These are phyloP conservation scores for Apeira syringaria DNA, from an alignment of 2,888 invertebrate species.

Conservation along the genomic window DNA sequence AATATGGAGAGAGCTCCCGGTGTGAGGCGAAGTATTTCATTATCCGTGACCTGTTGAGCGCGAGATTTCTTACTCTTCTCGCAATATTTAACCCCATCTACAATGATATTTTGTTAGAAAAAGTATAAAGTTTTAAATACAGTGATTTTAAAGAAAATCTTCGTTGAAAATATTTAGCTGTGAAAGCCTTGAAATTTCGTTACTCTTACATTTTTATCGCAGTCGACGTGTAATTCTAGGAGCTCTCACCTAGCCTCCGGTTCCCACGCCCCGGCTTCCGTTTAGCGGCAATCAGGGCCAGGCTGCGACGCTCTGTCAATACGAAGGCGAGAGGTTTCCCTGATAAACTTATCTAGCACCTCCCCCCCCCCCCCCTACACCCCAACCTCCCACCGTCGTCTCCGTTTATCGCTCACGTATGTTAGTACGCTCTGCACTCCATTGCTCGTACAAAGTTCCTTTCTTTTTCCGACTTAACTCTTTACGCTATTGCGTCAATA, in stretches of 20 bases:
- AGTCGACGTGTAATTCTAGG: slow-evolving; percentile 52
- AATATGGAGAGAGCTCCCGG: slow-evolving; percentile 70
- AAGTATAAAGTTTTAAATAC: slow-evolving; percentile 22
- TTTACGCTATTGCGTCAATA: slow-evolving; percentile 46
- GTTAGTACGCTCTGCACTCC: slow-evolving; percentile 56
- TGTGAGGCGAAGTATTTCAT: slow-evolving; percentile 70
- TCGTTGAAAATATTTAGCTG: slow-evolving; percentile 5
- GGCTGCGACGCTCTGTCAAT: slow-evolving; percentile 80
- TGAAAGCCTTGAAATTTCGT: slow-evolving; percentile 25
- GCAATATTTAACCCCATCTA: slow-evolving; percentile 47
- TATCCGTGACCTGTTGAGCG: slow-evolving; percentile 79
- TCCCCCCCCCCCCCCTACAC: slow-evolving; percentile 43
- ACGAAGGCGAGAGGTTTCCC: slow-evolving; percentile 79
- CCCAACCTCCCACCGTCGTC: slow-evolving; percentile 49
- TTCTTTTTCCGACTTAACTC: slow-evolving; percentile 49
- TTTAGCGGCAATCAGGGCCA: slow-evolving; percentile 78
- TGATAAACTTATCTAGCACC: slow-evolving; percentile 79
- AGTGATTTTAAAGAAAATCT: slow-evolving; percentile 13
- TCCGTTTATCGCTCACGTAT: slow-evolving; percentile 76
- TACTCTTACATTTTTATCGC: slow-evolving; percentile 53
- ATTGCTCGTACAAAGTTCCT: slow-evolving; percentile 53
- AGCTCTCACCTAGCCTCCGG: slow-evolving; percentile 61
- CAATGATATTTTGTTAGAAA: slow-evolving; percentile 41
- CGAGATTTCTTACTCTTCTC: slow-evolving; percentile 69
- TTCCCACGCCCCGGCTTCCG: slow-evolving; percentile 71